A percentile compares a stretch with the other conserved stretches of the same genome.
Conservation (phyloP, 2,113 vertebrate genomes). For the Synchiropus splendidus region DNA sequence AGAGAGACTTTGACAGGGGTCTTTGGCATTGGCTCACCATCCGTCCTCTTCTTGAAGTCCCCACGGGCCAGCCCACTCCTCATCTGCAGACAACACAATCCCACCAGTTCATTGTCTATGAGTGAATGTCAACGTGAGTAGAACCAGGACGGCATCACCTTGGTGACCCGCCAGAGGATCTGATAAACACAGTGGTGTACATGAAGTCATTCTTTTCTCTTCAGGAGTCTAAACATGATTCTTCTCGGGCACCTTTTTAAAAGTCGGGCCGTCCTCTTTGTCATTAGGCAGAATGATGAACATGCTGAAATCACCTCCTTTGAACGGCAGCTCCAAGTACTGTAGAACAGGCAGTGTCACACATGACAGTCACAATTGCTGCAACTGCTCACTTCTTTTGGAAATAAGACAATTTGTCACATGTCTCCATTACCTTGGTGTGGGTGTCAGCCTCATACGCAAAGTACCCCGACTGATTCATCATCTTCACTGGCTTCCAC, state of each 20-base stretch:
- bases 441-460: no score
- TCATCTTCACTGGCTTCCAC: slow-evolving; percentile 83
- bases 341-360: slow-evolving; percentile 15
- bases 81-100: slow-evolving; percentile 49
- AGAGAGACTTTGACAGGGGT: slow-evolving; percentile 60
- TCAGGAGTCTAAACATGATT: no score
- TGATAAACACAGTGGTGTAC: no score
- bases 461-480: slow-evolving; percentile 75
- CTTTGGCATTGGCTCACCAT: slow-evolving; percentile 63
- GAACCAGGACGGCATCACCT: no score
- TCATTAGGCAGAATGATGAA: slow-evolving; percentile 80
- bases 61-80: slow-evolving; percentile 69
- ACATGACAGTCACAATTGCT: no score
- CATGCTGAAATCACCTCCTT: slow-evolving; percentile 86
- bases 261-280: slow-evolving; percentile 70
- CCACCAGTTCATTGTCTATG: no score
- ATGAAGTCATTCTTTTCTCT: no score
- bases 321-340: slow-evolving; percentile 85
- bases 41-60: slow-evolving; percentile 71
- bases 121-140: no score
- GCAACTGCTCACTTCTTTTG: no score
- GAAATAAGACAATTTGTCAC: neutral
- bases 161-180: no score
- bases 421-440: slow-evolving; percentile 42
- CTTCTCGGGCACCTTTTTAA: slow-evolving; percentile 85